Evolutionary conservation across 2,113 vertebrate species (phyloP).

Genomic region (Mobula birostris): DNA sequence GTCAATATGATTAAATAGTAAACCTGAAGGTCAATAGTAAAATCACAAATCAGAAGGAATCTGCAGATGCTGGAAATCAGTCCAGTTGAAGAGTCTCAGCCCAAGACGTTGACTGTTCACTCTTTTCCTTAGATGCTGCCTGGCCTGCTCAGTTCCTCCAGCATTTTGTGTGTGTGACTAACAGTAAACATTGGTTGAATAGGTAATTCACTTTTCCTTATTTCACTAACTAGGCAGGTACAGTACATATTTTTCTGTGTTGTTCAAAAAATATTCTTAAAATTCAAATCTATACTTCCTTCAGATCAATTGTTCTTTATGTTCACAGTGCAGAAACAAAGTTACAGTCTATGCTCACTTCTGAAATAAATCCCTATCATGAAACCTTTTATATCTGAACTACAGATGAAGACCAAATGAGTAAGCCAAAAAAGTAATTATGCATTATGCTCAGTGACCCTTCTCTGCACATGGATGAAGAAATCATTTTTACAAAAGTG

Average conservation of each 20-base stretch:
- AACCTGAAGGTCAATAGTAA: not conserved
- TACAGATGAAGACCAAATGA: not conserved
- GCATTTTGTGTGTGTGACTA: too few species aligned
- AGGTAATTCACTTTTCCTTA: not conserved
- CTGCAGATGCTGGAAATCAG: too few species aligned
- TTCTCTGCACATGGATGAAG: not conserved
- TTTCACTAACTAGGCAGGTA: not conserved
- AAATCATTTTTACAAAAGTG: constrained; percentile 8
- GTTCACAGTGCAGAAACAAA: not conserved
- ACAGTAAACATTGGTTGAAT: not conserved
- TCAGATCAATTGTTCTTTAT: not conserved
- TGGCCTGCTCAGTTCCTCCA: too few species aligned
- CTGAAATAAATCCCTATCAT: not conserved
- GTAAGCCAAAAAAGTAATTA: not conserved
- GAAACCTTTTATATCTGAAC: not conserved
- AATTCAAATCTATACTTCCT: not conserved
- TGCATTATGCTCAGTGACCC: constrained; percentile 34
- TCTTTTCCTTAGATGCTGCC: too few species aligned
- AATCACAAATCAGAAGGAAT: too few species aligned
- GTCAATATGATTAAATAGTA: not conserved
- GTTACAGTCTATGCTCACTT: not conserved
- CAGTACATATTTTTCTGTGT: not conserved
- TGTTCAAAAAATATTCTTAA: not conserved
- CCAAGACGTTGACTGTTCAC: too few species aligned
- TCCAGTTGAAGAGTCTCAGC: too few species aligned